These are phyloP conservation scores for Lithophane semibrunnea DNA, from an alignment of 2,888 invertebrate species.

Conservation along the genomic window DNA sequence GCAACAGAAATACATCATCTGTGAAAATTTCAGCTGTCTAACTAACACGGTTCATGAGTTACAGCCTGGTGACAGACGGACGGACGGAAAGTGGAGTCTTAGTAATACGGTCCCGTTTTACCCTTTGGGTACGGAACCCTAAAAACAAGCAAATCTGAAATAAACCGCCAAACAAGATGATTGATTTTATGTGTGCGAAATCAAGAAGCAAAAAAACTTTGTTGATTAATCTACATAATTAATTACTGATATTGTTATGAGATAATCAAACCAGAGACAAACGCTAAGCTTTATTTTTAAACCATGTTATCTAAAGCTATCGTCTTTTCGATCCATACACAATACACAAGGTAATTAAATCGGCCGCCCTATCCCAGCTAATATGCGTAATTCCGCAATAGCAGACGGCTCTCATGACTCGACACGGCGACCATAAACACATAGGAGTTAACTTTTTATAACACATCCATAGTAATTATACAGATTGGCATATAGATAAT, in stretches of 20 bases:
- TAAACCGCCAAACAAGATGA: background rate
- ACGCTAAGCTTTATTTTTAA: background rate
- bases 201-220: background rate
- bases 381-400: conserved; percentile 50
- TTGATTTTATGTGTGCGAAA: too few species aligned
- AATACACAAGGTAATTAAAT: conserved; percentile 23
- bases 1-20: too few species aligned
- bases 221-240: too few species aligned
- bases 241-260: too few species aligned
- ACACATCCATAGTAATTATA: conserved; percentile 77
- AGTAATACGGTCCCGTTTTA: too few species aligned
- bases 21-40: too few species aligned
- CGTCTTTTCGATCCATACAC: background rate
- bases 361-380: conserved; percentile 29
- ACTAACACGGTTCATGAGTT: too few species aligned
- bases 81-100: too few species aligned
- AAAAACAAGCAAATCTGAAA: too few species aligned
- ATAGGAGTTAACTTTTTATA: conserved; percentile 69
- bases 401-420: conserved; percentile 49
- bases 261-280: background rate
- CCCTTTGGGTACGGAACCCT: too few species aligned
- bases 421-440: conserved; percentile 53
- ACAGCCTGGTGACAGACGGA: too few species aligned
- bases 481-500: conserved; percentile 80
- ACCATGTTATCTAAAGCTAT: background rate